Conservation (phyloP, 2,113 vertebrate genomes). For the Aldabrachelys gigantea region DNA sequence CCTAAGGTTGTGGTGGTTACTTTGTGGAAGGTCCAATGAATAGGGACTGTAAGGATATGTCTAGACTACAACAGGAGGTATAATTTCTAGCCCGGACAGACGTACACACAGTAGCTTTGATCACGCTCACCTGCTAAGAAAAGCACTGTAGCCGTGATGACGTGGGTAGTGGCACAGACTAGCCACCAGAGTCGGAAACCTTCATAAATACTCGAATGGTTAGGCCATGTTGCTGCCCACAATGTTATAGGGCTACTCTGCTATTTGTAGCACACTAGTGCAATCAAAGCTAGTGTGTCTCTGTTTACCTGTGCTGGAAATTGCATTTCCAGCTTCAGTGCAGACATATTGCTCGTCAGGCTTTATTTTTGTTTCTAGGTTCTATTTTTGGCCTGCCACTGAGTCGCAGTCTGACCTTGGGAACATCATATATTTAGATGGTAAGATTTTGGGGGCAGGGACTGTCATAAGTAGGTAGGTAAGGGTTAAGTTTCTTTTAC, state of each 20-base stretch:
- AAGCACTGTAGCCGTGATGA: neutral
- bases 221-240: neutral
- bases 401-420: accelerated
- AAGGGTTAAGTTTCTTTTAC: no score
- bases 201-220: neutral
- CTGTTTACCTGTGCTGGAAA: neutral
- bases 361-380: neutral
- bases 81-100: neutral
- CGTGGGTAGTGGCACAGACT: neutral
- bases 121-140: neutral
- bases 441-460: neutral
- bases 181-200: neutral
- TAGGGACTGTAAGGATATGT: neutral
- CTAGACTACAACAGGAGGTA: neutral
- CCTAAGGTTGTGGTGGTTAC: accelerated
- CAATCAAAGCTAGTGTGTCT: neutral
- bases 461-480: no score
- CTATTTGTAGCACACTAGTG: neutral
- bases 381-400: neutral
- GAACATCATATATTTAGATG: neutral
- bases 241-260: neutral
- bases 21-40: neutral
- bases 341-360: neutral
- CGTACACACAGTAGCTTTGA: neutral
- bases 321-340: neutral